A percentile compares a stretch with the other conserved stretches of the same genome.
phyloP scores from a whole-genome alignment of 2,797 vertebrate species.

The Anas bernieri region DNA sequence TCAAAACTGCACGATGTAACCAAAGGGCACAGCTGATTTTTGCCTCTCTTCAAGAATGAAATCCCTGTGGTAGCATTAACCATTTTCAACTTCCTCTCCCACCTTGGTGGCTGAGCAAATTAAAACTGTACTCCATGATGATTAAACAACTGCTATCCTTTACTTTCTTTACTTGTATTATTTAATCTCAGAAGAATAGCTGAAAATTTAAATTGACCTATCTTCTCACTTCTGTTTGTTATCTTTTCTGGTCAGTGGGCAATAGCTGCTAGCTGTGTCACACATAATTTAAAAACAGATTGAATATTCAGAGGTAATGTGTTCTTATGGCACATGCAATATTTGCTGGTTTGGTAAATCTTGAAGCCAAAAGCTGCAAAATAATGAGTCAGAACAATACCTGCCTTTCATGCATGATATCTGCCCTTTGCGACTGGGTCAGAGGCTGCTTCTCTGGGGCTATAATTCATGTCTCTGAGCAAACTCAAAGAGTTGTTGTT shows the following conservation, averaged over 20 bases:
- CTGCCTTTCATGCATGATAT: background rate
- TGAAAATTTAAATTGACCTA: background rate
- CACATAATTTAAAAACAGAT: background rate
- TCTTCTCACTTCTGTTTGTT: background rate
- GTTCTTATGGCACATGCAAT: background rate
- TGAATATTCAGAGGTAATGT: background rate
- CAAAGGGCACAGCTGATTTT: background rate
- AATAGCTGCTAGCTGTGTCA: background rate
- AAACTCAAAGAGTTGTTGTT: background rate
- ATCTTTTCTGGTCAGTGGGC: background rate
- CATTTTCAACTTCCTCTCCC: background rate
- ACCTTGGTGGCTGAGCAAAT: accelerated
- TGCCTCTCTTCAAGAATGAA: background rate
- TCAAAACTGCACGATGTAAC: background rate
- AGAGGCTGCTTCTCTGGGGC: background rate
- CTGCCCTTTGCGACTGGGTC: background rate
- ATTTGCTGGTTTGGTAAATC: background rate
- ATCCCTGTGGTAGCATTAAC: background rate
- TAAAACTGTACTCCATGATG: background rate
- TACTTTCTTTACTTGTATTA: background rate
- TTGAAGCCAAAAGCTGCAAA: background rate
- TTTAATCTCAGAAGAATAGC: background rate
- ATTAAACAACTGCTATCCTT: background rate
- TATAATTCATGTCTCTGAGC: background rate
- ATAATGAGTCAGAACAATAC: background rate